A percentile compares a stretch with the other conserved stretches of the same genome.
Evolutionary conservation across 2,888 invertebrate genomes (phyloP).

Genomic region (Cryptophagus acutangulus): DNA sequence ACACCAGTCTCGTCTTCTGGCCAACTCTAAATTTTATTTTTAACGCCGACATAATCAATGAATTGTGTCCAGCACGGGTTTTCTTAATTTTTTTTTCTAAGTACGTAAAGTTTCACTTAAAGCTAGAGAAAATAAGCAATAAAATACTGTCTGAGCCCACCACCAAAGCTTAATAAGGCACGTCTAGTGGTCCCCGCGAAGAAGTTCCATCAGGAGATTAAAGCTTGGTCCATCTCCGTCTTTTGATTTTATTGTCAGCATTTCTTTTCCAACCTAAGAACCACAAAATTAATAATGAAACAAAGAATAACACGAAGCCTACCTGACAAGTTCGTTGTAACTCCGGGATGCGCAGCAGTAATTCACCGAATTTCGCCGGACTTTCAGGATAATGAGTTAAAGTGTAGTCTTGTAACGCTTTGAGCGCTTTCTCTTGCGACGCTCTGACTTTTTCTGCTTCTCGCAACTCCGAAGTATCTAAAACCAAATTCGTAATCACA

Average conservation of each 20-base stretch:
- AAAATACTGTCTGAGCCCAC: conserved; percentile 47
- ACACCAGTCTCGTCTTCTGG: no score
- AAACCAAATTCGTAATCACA: conserved; percentile 10
- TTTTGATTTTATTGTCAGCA: conserved; percentile 80
- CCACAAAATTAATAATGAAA: conserved; percentile 20
- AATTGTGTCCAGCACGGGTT: conserved; percentile 1
- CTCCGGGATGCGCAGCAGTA: conserved; percentile 88
- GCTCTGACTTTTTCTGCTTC: conserved; percentile 92
- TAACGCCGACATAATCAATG: conserved; percentile 16
- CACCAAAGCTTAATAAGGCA: conserved; percentile 47
- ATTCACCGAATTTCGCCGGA: conserved; percentile 92
- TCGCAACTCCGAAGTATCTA: conserved; percentile 86
- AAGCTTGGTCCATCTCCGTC: conserved; percentile 88
- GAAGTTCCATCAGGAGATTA: conserved; percentile 91
- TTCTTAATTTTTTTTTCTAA: conserved; percentile 28
- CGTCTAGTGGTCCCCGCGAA: conserved; percentile 81
- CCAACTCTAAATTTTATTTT: conserved; percentile 12
- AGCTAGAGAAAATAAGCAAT: conserved; percentile 31
- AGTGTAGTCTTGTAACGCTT: conserved; percentile 89
- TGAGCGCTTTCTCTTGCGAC: conserved; percentile 89
- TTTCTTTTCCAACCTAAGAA: conserved; percentile 84
- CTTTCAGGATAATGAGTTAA: conserved; percentile 85
- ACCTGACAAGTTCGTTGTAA: conserved; percentile 92
- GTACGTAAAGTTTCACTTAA: conserved; percentile 45
- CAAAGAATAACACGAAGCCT: conserved; percentile 21